Evolutionary conservation across 2,113 vertebrate species (phyloP).

Genomic region (Lucifuga dentata): DNA sequence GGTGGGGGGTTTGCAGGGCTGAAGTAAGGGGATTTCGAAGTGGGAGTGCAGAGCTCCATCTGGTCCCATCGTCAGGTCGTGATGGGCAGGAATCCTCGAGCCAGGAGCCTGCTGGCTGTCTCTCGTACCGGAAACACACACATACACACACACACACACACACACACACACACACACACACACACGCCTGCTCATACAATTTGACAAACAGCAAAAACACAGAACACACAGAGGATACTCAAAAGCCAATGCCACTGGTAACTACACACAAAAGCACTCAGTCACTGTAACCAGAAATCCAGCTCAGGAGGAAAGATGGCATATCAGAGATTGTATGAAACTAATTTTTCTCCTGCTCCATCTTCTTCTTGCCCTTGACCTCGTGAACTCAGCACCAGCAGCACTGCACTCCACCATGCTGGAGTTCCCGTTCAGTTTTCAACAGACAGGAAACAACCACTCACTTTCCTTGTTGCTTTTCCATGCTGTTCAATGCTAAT

Average conservation of each 20-base stretch:
- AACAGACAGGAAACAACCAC: constrained; percentile 17
- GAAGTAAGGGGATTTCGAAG: constrained; percentile 40
- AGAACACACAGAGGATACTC: not conserved
- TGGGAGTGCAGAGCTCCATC: constrained; percentile 74
- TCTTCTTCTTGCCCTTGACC: constrained; percentile 50
- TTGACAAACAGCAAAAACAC: constrained; percentile 9
- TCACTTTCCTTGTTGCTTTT: constrained; percentile 34
- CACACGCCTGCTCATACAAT: too few species aligned
- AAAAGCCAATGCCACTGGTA: too few species aligned
- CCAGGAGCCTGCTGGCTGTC: constrained; percentile 65
- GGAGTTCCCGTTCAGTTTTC: constrained; percentile 23
- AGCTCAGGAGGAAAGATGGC: too few species aligned
- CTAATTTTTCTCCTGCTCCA: constrained; percentile 37
- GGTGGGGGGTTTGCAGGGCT: constrained; percentile 5
- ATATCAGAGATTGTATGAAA: constrained; percentile 29
- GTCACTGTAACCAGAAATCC: too few species aligned
- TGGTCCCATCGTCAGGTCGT: constrained; percentile 71
- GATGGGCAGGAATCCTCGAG: constrained; percentile 65
- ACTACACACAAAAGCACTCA: not conserved
- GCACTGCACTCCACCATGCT: not conserved
- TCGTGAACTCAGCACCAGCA: constrained; percentile 8
- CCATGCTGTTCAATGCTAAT: constrained; percentile 25
- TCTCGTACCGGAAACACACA: constrained; percentile 38
- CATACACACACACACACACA: constrained; percentile 11
- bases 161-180: constrained; percentile 3